Percentiles rank a stretch among this genome's conserved stretches.
Conservation (phyloP, 2,113 vertebrate genomes). For the Albula goreensis region DNA sequence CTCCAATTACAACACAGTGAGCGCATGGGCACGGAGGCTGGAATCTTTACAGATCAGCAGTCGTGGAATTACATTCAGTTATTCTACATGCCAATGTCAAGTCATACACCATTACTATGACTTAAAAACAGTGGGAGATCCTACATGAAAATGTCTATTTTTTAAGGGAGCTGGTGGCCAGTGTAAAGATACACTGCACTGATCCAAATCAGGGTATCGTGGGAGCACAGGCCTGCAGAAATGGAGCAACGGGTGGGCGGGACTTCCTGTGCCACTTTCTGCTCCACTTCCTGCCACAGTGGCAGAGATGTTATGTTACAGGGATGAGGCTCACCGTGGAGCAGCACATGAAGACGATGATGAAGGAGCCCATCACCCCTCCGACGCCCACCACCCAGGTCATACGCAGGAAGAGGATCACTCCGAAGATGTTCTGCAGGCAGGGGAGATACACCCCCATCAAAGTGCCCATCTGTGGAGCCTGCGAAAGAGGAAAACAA, state of each 20-base stretch:
- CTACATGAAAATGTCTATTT: not conserved
- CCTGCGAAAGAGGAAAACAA: conserved; percentile 66
- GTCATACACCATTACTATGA: not conserved
- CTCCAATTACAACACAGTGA: not conserved
- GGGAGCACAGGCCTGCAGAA: too few relatives aligned
- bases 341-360: conserved; percentile 96
- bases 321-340: conserved; percentile 82
- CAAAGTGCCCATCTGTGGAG: conserved; percentile 91
- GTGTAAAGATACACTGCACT: too few relatives aligned
- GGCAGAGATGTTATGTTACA: not conserved
- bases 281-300: not conserved
- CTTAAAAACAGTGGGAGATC: not conserved
- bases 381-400: conserved; percentile 95
- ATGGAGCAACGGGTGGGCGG: not conserved
- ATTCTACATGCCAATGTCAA: not conserved
- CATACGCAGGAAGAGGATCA: conserved; percentile 95
- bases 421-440: conserved; percentile 97
- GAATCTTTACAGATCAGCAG: not conserved
- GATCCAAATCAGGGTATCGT: too few relatives aligned
- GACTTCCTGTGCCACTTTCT: not conserved
- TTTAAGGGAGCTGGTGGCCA: too few relatives aligned
- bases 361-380: conserved; percentile 89
- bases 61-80: not conserved
- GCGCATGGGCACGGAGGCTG: not conserved
- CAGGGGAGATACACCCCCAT: conserved; percentile 98